Base-by-base conservation (phyloP, 1,140 invertebrate genomes). In the Leptinotarsa defecta region DNA sequence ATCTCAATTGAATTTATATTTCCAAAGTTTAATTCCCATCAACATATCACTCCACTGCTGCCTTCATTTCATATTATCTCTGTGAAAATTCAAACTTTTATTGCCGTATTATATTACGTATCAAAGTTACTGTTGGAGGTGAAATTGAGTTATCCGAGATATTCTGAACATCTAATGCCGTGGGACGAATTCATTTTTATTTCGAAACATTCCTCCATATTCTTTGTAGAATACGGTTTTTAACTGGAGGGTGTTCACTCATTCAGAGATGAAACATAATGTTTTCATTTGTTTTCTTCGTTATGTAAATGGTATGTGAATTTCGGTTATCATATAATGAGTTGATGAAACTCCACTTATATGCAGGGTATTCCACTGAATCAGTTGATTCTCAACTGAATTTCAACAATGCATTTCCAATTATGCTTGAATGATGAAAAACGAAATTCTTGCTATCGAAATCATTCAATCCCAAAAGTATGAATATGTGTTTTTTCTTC, bases 131-230 rank as follows among this genome's bases (percentile, higher is more conserved):
- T 19, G 52, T 57, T 15, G 52, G 6, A 57, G 52, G 52, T 57
- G 52, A 57, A 43, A 57, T 57, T 57, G 52, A 57, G 52, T 57
- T 57, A 57, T 19, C 6, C 52, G 52, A 57, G 52, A 57, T 57
- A 57, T 57, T 15, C 52, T 57, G 52, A 57, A 57, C 52, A 57
- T 57, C 52, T n/a, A 57, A 57, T 57, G 52, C 52, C 52, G 52
- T 57, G 52, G 52, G 17, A 57, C 52, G n/a, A 57, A 57, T 17
- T 17, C 52, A 57, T 57, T 57, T 57, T 57, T 57, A 57, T 57
- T 57, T 19, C 15, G 2, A 15, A 6, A 57, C 52, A 57, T 57
- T 57, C 17, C n/a, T 15, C 13, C 52, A 4, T 17, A 57, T 57
- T 57, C 52, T n/a, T 19, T 57, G 2, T 57, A 17, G 52, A 19